Base-by-base conservation (phyloP, 2,113 vertebrate genomes). In the Paracanthobrama guichenoti region DNA sequence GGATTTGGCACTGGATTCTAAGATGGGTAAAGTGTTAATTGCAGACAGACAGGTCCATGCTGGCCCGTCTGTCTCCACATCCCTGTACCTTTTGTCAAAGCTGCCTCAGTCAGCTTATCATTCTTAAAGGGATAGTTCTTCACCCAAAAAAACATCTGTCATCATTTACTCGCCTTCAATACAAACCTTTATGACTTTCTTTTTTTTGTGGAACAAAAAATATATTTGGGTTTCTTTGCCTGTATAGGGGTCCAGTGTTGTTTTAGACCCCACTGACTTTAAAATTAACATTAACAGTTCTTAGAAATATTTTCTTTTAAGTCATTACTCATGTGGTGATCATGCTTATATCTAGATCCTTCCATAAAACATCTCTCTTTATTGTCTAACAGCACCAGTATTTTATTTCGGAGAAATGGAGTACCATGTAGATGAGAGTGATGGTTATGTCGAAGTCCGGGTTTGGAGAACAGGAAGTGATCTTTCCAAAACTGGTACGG, bases 391-490 rank as follows among this genome's bases (percentile, higher is more conserved):
- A 99, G 97, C 96, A 22, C 97, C 97, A 6, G 74, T 93, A 31
- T 97, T 99, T 91, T 97, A 97, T 93, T 97, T 99, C 26, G 96
- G 96, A 0, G 93, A 93, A 22, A 87, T 90, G 0, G 90, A 93
- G 66, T 96, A 98, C 89, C 94, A 93, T 0, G 96, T 96, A 89
- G 97, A 98, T 6, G 97, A 99, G 91, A 96, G 96, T 8, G 94
- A 96, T 0, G 95, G 96, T 86, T 93, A 91, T 0, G 89, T 97
- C 85, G 96, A 98, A 84, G 94, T 97, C 26, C 91, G 20, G 55
- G 96, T 99, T 73, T 98, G 97, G 96, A 95, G 97, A 88, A 95
- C 94, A 0, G 97, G 97, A 22, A 96, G 96, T 0, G 97, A 99
- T 88, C 95, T 99, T 1, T 96, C 97, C 84, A 96, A 93, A 91